Evolutionary conservation across 2,888 invertebrate species (phyloP), one percentile per base, ranked within the genome.

Genomic region (Brenthis hecate): DNA sequence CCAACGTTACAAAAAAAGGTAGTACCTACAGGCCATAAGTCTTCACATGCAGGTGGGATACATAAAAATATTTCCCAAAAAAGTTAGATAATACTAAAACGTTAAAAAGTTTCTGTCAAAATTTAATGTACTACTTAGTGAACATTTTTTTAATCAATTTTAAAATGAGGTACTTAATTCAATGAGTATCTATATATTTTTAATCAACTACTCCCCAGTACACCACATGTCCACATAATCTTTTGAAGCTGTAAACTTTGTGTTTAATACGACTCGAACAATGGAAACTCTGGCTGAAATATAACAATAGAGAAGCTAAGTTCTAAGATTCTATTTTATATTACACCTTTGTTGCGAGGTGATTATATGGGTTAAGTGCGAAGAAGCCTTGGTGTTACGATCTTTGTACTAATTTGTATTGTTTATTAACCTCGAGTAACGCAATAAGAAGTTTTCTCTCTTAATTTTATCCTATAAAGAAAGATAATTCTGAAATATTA

Each of bases 211-310:
- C 14, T 51, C 32, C 50, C 23, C 36, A 65, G 23, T 16, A 14
- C 47, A 14, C 28, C 57, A 53, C 56, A 28, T 55, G 61, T 47
- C 64, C 64, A 56, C 28, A 54, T 60, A 70, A 60, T 55, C 66
- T 66, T 70, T 50, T 48, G 71, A 87, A 89, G 85, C 86, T 88
- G 87, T 87, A 88, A 89, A 88, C 82, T 87, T 83, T 80, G 81
- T 85, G 84, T 88, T 86, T 87, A 89, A 90, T 89, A 88, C 86
- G 89, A 89, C 81, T 88, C 85, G 86, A 88, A 90, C 89, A 90
- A 90, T 88, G 87, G 83, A 81, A 84, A 86, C 85, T 55, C 82
- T 82, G 84, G 84, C 84, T 85, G 85, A 80, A 82, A 78, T 78
- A 84, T 83, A 87, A 90, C 89, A 90, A 89, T 87, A 83, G 84